A percentile compares a stretch with the other conserved stretches of the same genome.
phyloP scores from a whole-genome alignment of 2,113 vertebrate genomes.

The Heteronetta atricapilla region DNA sequence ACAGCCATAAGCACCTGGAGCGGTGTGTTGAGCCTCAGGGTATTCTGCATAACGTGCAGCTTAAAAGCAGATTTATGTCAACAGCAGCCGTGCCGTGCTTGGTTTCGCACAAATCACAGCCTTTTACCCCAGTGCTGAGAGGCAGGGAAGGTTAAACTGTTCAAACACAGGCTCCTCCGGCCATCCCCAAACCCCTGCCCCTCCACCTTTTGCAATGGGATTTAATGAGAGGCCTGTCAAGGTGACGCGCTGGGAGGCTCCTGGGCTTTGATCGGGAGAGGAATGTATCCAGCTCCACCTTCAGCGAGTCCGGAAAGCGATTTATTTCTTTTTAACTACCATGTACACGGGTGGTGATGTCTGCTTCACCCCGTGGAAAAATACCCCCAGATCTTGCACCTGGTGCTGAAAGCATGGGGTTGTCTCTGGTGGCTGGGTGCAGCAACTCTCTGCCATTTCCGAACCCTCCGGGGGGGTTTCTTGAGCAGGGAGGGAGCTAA shows the following conservation, averaged over 20 bases:
- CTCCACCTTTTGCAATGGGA: background rate
- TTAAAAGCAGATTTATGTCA: background rate
- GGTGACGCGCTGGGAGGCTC: background rate
- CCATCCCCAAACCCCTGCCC: background rate
- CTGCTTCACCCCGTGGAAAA: background rate
- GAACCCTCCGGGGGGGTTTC: background rate
- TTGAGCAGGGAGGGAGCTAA: background rate
- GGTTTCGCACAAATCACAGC: background rate
- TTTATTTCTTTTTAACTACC: background rate
- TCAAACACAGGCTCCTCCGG: background rate
- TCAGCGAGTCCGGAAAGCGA: background rate
- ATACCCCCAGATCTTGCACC: background rate
- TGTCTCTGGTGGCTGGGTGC: background rate
- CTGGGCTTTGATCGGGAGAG: background rate
- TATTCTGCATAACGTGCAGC: background rate
- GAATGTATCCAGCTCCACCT: background rate
- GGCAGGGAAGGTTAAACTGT: background rate
- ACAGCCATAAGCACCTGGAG: background rate
- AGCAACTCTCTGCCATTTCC: background rate
- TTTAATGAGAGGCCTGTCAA: background rate
- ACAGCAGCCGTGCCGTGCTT: background rate
- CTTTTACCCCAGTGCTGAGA: background rate
- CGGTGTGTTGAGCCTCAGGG: too few species aligned
- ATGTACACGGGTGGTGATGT: too few species aligned
- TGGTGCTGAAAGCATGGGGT: fast-evolving